These are phyloP conservation scores for Zophobas morio DNA, from an alignment of 1,140 invertebrate species.

Conservation along the genomic window DNA sequence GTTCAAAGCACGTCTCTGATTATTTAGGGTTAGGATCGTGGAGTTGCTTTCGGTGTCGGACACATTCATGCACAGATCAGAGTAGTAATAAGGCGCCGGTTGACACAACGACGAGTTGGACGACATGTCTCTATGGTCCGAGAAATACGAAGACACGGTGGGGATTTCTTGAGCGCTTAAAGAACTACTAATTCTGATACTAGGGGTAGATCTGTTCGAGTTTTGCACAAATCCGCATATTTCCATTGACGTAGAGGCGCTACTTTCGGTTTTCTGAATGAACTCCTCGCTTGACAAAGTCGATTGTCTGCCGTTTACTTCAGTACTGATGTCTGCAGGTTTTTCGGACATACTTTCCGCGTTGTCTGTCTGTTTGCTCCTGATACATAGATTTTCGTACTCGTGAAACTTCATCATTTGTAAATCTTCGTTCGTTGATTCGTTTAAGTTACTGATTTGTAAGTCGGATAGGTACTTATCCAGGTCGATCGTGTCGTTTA, in stretches of 20 bases:
- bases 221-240: conserved; percentile 58
- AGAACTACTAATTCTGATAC: conserved; percentile 48
- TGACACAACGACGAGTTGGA: conserved; percentile 64
- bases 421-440: conserved; percentile 28
- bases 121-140: conserved; percentile 46
- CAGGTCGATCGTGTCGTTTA: conserved; percentile 72
- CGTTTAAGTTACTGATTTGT: conserved; percentile 51
- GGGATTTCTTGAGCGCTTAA: conserved; percentile 50
- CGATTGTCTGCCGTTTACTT: conserved; percentile 15
- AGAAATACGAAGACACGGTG: conserved; percentile 49
- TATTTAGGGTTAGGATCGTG: conserved; percentile 71
- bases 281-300: conserved; percentile 50
- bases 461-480: conserved; percentile 78
- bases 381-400: conserved; percentile 63
- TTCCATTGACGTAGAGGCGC: conserved; percentile 60
- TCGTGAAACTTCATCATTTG: conserved; percentile 55
- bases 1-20: conserved; percentile 74
- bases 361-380: conserved; percentile 16
- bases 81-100: conserved; percentile 89
- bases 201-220: conserved; percentile 59
- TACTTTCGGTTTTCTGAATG: conserved; percentile 57
- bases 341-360: conserved; percentile 19
- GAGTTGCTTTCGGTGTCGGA: conserved; percentile 56
- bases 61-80: conserved; percentile 76
- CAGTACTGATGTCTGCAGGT: background rate